Conservation (phyloP, 1,140 invertebrate genomes). For the Heliothis subflexa region DNA sequence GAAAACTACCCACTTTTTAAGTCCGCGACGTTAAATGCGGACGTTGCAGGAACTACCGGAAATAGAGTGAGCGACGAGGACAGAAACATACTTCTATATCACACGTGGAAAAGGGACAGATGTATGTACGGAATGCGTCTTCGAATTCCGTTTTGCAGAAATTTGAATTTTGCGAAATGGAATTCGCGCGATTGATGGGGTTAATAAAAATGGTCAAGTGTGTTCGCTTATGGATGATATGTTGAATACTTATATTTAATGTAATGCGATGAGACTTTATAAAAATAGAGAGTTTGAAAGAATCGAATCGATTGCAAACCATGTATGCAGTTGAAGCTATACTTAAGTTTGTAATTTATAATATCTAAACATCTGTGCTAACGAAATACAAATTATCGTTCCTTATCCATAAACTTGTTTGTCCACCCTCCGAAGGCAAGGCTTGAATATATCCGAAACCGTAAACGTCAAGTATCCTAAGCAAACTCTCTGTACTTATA, state of each 20-base stretch:
- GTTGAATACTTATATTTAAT: not conserved
- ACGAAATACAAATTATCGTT: conserved; percentile 26
- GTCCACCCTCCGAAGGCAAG: conserved; percentile 1
- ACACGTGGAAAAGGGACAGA: conserved; percentile 50
- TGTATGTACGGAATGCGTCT: conserved; percentile 33
- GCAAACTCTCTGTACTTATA: conserved; percentile 33
- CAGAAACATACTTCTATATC: conserved; percentile 53
- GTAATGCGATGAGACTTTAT: not conserved
- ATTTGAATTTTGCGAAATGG: conserved; percentile 43
- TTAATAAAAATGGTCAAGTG: conserved; percentile 34
- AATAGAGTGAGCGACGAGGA: conserved; percentile 79
- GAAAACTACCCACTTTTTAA: conserved; percentile 78
- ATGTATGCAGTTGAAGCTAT: no score
- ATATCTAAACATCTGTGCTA: not conserved
- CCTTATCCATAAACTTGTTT: conserved; percentile 25
- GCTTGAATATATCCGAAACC: conserved; percentile 34
- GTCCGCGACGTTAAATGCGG: conserved; percentile 73
- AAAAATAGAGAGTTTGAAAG: not conserved
- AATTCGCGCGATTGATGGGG: conserved; percentile 39
- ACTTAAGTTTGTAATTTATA: no score
- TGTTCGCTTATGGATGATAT: conserved; percentile 5
- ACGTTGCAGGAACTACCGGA: conserved; percentile 68
- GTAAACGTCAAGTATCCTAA: conserved; percentile 41
- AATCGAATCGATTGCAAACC: no score
- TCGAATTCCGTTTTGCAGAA: conserved; percentile 29